Evolutionary conservation across 2,797 vertebrate species (phyloP).

Genomic region (Bovichtus diacanthus): DNA sequence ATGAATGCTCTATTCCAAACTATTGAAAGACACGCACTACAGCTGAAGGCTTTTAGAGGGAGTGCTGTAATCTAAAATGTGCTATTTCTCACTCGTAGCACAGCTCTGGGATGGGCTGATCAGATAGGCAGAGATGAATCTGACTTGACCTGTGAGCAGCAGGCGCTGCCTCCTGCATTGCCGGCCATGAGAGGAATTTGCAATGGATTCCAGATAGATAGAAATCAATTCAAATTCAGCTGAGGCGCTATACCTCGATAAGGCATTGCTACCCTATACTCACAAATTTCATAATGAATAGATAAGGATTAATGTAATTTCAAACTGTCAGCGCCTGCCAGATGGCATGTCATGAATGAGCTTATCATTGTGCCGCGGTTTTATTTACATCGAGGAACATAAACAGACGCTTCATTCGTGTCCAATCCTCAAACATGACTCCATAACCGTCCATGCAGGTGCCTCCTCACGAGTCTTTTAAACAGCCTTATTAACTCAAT

Average conservation of each 20-base stretch:
- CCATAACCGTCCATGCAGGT: slow-evolving; percentile 34
- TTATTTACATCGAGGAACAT: slow-evolving; percentile 71
- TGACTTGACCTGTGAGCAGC: slow-evolving; percentile 74
- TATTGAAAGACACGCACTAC: slow-evolving; percentile 53
- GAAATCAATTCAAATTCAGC: slow-evolving; percentile 71
- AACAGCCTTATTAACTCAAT: slow-evolving; percentile 65
- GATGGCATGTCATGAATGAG: slow-evolving; percentile 58
- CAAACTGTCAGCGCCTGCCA: slow-evolving; percentile 70
- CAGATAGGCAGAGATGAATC: slow-evolving; percentile 73
- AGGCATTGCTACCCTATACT: slow-evolving; percentile 44
- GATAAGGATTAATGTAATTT: slow-evolving; percentile 80
- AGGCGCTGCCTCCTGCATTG: slow-evolving; percentile 57
- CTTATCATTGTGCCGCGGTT: slow-evolving; percentile 65
- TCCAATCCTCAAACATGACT: slow-evolving; percentile 39
- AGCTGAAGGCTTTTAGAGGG: slow-evolving; percentile 72
- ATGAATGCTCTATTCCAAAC: slow-evolving; percentile 67
- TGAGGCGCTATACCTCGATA: slow-evolving; percentile 39
- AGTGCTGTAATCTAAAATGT: slow-evolving; percentile 75
- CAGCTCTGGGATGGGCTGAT: slow-evolving; percentile 63
- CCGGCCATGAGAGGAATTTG: slow-evolving; percentile 68
- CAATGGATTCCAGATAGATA: slow-evolving; percentile 67
- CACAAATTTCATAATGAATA: slow-evolving; percentile 72
- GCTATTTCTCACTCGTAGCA: slow-evolving; percentile 67
- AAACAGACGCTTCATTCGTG: slow-evolving; percentile 39
- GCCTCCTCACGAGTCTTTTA: slow-evolving; percentile 35